Conservation (phyloP, 2,113 vertebrate species). For the Hemibagrus wyckioides region DNA sequence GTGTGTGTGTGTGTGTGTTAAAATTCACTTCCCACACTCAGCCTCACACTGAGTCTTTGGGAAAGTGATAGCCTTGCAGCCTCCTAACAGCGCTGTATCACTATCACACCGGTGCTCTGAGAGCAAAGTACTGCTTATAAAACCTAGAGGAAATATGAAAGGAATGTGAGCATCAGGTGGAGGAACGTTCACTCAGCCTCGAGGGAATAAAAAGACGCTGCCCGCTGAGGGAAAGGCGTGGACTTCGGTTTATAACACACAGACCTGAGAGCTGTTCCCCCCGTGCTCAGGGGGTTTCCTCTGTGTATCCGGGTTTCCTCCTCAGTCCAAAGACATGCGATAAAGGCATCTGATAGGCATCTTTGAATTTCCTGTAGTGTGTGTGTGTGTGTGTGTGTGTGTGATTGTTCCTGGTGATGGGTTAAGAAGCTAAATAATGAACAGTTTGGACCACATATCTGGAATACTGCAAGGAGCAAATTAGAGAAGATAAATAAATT, state of each 20-base stretch:
- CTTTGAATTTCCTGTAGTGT: too few relatives aligned
- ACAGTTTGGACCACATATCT: background rate
- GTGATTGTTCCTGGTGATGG: too few relatives aligned
- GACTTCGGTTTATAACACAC: background rate
- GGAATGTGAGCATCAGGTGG: background rate
- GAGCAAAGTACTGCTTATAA: background rate
- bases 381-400: too few relatives aligned
- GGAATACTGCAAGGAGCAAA: too few relatives aligned
- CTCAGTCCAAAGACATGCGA: too few relatives aligned
- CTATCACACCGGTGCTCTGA: background rate
- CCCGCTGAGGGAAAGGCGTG: background rate
- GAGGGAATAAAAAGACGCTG: background rate
- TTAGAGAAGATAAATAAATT: too few relatives aligned
- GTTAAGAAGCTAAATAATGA: background rate
- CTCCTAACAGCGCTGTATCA: background rate
- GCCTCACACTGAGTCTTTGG: background rate
- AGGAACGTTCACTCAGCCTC: background rate
- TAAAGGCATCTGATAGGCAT: too few relatives aligned
- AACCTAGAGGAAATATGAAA: constrained; percentile 16
- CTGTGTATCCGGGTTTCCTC: too few relatives aligned
- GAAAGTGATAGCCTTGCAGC: background rate
- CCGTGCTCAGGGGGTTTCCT: too few relatives aligned
- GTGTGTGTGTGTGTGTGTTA: background rate
- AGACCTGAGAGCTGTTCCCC: background rate
- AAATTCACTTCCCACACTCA: constrained; percentile 31